Conservation (phyloP, 2,888 invertebrate species). For the Syrphus vitripennis region DNA sequence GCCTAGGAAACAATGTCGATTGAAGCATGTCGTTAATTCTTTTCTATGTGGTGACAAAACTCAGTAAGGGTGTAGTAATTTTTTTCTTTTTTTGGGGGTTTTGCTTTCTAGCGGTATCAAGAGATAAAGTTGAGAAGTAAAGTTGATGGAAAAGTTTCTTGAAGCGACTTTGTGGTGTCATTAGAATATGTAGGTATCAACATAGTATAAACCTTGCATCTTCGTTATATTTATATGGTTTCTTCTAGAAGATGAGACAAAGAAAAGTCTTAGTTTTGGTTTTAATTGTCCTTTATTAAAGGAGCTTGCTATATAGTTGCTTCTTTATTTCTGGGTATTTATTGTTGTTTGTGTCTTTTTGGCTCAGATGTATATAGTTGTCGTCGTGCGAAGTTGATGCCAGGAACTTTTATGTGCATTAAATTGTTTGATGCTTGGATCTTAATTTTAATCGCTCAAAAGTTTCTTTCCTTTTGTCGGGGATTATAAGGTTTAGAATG, state of each 20-base stretch:
- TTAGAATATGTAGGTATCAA: constrained; percentile 51
- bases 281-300: constrained; percentile 54
- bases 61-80: not conserved
- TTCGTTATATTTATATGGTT: not conserved
- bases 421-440: constrained; percentile 29
- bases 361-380: not conserved
- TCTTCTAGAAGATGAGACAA: constrained; percentile 3
- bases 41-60: constrained; percentile 30
- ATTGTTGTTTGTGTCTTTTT: not conserved
- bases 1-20: constrained; percentile 64
- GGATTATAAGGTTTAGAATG: not conserved
- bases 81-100: not conserved
- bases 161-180: constrained; percentile 65
- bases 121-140: constrained; percentile 36
- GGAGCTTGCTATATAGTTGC: not conserved
- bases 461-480: not conserved
- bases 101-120: not conserved
- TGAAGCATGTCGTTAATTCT: constrained; percentile 64
- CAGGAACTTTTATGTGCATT: constrained; percentile 32
- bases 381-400: not conserved
- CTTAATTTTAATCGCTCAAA: constrained; percentile 25
- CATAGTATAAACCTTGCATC: constrained; percentile 11
- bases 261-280: constrained; percentile 42
- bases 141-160: constrained; percentile 45
- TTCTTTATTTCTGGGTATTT: not conserved